Evolutionary conservation across 2,113 vertebrate species (phyloP).

Genomic region (Marmota monax): DNA sequence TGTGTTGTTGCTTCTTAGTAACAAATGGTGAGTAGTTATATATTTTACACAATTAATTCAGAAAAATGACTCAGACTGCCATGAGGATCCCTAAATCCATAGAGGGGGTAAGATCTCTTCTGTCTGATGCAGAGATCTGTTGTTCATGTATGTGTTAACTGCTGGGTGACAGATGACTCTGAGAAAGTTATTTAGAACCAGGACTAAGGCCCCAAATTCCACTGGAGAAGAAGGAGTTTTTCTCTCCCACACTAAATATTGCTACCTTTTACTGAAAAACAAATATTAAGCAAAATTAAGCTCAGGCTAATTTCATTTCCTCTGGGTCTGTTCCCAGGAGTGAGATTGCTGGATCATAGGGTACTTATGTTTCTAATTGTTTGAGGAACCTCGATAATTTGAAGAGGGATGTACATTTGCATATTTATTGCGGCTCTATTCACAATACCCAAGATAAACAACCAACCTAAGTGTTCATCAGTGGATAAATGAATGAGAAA

Average conservation of each 20-base stretch:
- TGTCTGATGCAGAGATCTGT: neutral
- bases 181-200: neutral
- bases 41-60: neutral
- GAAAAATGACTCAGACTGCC: neutral
- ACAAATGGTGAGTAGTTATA: neutral
- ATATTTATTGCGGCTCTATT: neutral
- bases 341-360: neutral
- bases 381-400: neutral
- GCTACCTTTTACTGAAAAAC: neutral
- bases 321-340: neutral
- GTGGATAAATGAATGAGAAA: neutral
- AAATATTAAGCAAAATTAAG: neutral
- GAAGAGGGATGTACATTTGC: neutral
- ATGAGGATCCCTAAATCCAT: neutral
- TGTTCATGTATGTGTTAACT: neutral
- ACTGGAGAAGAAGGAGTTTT: neutral
- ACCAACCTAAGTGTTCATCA: neutral
- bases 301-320: neutral
- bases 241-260: neutral
- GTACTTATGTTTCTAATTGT: neutral
- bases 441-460: neutral
- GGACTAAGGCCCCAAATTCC: neutral
- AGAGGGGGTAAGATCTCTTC: neutral
- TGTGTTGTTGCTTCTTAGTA: neutral
- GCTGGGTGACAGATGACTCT: neutral